Evolutionary conservation across 2,888 invertebrate genomes (phyloP), one percentile per base, ranked within the genome.

Genomic region (Anorthoa munda): DNA sequence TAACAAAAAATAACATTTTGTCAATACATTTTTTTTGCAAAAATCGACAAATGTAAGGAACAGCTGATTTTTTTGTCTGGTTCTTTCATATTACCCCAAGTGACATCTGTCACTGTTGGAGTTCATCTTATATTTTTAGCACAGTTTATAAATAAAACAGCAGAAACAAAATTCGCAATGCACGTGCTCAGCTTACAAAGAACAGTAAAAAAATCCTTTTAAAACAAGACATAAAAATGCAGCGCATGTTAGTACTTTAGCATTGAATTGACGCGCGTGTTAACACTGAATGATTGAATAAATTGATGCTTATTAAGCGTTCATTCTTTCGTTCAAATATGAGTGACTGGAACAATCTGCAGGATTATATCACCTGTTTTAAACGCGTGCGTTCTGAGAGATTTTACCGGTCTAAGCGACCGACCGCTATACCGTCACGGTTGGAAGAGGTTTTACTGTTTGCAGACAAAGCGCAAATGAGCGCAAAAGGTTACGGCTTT

Each of bases 341-440:
- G 48, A 39, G 18, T 61, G 31, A 66, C 71, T 68, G 46, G 64
- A 66, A 68, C 51, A 50, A 55, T 51, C 39, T 67, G 51, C 23
- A 55, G 12, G 51, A 18, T 71, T 50, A 68, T 51, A 66, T 39
- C 71, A 60, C 39, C 73, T 66, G 69, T 55, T 77, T 65, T 72
- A 60, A 69, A 66, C 17, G 58, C 66, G 45, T 31, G 55, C 31
- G 65, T 66, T 68, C 66, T 58, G 53, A 51, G 69, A 70, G 64
- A 72, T 85, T 85, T 85, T 85, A 86, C 86, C 83, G 84, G 84
- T 86, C 67, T 77, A 68, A 74, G 65, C 63, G 72, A 68, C 75
- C 66, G 78, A 86, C 92, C 90, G 92, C 90, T 92, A 92, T 64
- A 48, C 83, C 83, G 92, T 92, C 91, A 92, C 90, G 92, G 88